phyloP scores from a whole-genome alignment of 2,797 vertebrate genomes.

The Spheniscus humboldti region DNA sequence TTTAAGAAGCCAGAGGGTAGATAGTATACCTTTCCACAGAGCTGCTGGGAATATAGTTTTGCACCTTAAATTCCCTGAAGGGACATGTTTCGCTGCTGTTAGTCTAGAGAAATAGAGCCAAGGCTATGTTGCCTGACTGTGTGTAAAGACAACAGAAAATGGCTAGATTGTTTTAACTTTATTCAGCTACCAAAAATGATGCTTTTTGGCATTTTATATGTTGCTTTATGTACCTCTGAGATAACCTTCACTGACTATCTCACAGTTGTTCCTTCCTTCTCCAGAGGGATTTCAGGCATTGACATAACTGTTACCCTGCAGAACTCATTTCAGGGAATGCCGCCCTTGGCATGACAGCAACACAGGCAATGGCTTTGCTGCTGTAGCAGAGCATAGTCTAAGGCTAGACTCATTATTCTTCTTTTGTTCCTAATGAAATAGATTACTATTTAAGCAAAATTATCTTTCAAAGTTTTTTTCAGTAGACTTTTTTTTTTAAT shows the following conservation, averaged over 20 bases:
- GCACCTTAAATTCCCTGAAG: background rate
- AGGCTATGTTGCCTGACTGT: background rate
- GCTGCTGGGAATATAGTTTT: background rate
- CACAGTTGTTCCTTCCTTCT: background rate
- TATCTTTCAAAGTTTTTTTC: background rate
- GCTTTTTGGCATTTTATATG: background rate
- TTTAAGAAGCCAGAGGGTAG: background rate
- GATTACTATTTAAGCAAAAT: background rate
- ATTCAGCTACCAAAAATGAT: background rate
- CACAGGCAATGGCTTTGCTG: background rate
- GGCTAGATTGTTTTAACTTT: background rate
- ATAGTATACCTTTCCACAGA: background rate
- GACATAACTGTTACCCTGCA: background rate
- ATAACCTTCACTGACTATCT: background rate
- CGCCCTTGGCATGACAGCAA: rapidly evolving
- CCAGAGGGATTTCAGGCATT: background rate
- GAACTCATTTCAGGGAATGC: background rate
- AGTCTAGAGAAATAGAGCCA: background rate
- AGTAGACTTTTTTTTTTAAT: background rate
- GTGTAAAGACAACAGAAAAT: background rate
- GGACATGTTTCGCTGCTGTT: background rate
- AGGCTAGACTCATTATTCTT: background rate
- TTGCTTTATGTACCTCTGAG: background rate
- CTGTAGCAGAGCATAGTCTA: background rate
- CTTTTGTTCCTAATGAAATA: background rate